These are phyloP conservation scores for Phthorimaea operculella DNA, from an alignment of 1,140 invertebrate genomes.

Conservation along the genomic window DNA sequence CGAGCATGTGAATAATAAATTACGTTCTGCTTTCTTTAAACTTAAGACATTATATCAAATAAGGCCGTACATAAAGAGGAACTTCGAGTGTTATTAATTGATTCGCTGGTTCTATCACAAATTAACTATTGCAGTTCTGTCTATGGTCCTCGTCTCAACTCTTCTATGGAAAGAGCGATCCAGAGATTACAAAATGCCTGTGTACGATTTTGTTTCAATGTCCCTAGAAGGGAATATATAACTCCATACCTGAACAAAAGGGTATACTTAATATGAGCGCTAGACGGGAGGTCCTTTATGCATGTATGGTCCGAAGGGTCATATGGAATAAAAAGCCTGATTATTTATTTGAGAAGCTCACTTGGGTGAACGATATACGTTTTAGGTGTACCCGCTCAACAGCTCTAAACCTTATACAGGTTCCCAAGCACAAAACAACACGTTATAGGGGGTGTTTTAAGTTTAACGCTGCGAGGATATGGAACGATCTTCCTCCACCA, in stretches of 20 bases:
- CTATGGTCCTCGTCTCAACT: slow-evolving; percentile 5
- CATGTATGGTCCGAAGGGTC: not conserved
- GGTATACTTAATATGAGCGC: not conserved
- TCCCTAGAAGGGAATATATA: slow-evolving; percentile 3
- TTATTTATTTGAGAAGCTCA: not conserved
- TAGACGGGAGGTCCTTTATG: not conserved
- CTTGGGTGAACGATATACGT: not conserved
- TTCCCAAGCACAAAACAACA: not conserved
- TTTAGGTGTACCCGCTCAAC: not conserved
- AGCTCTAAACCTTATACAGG: not conserved
- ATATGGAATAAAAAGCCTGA: not conserved
- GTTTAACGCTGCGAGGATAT: not conserved
- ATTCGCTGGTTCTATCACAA: slow-evolving; percentile 13
- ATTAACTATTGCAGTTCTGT: slow-evolving; percentile 12
- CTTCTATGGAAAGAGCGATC: slow-evolving; percentile 9
- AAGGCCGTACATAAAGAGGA: slow-evolving; percentile 6
- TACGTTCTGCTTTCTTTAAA: not conserved
- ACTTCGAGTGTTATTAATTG: not conserved
- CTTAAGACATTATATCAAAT: slow-evolving; percentile 5
- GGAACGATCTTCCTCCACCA: not conserved
- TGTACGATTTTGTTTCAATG: slow-evolving; percentile 7
- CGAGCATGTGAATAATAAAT: not conserved
- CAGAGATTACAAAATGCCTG: slow-evolving; percentile 13
- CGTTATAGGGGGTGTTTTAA: not conserved
- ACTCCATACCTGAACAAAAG: not conserved